Evolutionary conservation across 2,797 vertebrate genomes (phyloP).

Genomic region (Alcedo atthis): DNA sequence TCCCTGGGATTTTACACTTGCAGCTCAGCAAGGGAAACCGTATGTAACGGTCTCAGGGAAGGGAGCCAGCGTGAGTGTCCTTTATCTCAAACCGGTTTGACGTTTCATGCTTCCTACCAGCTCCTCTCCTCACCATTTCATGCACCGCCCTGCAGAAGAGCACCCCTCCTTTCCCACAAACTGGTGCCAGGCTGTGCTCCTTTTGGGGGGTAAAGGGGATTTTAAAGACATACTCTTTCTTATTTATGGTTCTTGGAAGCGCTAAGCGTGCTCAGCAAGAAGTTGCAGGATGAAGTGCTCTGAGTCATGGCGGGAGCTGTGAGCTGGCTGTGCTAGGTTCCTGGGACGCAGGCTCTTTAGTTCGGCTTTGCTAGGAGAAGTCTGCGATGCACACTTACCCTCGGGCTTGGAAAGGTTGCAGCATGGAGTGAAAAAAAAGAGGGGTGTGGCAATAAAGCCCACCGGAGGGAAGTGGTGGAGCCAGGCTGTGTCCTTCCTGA

Average conservation of each 20-base stretch:
- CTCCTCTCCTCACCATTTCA: background rate
- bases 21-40: background rate
- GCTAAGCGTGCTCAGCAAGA: background rate
- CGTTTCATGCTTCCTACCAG: background rate
- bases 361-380: background rate
- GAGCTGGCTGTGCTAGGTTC: background rate
- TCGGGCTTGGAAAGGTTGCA: background rate
- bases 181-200: background rate
- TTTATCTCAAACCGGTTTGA: background rate
- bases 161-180: background rate
- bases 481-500: background rate
- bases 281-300: background rate
- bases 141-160: rapidly evolving
- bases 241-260: slow-evolving; percentile 11
- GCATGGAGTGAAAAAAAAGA: background rate
- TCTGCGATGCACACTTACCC: background rate
- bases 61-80: background rate
- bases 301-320: background rate
- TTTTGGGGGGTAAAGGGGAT: background rate
- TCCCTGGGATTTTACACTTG: slow-evolving; percentile 6
- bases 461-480: background rate
- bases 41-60: background rate
- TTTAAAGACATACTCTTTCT: background rate
- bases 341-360: background rate
- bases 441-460: background rate